These are phyloP conservation scores for Diorhabda carinulata DNA, from an alignment of 1,140 invertebrate genomes.

Conservation along the genomic window DNA sequence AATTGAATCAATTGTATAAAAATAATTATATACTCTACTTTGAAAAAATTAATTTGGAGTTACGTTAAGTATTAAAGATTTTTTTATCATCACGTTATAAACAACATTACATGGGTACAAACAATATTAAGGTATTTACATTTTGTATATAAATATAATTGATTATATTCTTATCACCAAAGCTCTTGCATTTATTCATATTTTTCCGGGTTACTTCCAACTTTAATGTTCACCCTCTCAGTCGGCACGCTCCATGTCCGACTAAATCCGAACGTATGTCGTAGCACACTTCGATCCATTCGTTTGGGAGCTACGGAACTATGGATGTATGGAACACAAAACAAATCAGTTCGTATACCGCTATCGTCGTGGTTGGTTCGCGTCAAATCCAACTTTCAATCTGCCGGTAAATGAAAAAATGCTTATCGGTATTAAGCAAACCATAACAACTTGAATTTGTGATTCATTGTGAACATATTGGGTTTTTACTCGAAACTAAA, in stretches of 20 bases:
- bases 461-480: background rate
- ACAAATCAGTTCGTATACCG: slow-evolving; percentile 12
- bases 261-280: slow-evolving; percentile 14
- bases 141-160: no score
- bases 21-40: no score
- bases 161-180: no score
- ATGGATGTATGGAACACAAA: slow-evolving; percentile 8
- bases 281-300: slow-evolving; percentile 10
- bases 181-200: no score
- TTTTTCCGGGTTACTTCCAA: background rate
- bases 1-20: no score
- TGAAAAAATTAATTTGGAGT: no score
- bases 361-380: background rate
- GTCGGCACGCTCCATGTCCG: background rate
- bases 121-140: no score
- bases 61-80: no score
- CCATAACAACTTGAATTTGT: background rate
- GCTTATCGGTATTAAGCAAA: slow-evolving; percentile 4
- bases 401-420: slow-evolving; percentile 18
- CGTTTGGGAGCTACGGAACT: slow-evolving; percentile 5
- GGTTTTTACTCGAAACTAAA: background rate
- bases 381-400: background rate
- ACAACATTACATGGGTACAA: no score
- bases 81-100: no score
- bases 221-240: background rate